Base-by-base conservation (phyloP, 1,140 invertebrate species). In the Cotesia chilonis region DNA sequence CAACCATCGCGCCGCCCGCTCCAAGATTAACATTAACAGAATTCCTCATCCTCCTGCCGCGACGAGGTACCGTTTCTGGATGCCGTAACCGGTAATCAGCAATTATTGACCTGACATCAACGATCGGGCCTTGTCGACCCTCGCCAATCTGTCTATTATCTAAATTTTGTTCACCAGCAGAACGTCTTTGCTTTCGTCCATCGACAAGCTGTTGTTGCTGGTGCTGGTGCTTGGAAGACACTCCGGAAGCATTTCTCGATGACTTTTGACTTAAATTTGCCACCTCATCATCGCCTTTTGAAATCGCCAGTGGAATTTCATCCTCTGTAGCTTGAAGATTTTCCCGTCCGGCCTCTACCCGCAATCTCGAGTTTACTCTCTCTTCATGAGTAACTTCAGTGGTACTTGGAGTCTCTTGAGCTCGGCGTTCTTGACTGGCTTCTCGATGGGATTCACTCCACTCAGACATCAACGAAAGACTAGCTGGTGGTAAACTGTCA, bases 51-150 rank as follows among this genome's bases (percentile, higher is more conserved):
- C 87, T 80, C 41, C 87, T 82, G 17, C 87, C 85, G 66, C 87
- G 84, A 55, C 71, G n/a, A 71, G 92, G 92, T 1, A 92, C 91
- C 6, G 89, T 85, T 75, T 93, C 92, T 0, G 92, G 92, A 83
- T 93, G 91, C 73, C 91, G 87, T 60, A 93, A 90, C 72, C 93
- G 89, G 79, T 94, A 94, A 83, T 94, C 93, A 1, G 93, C 93
- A 78, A 95, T 95, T 66, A 95, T 92, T 4, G 93, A 92, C 79
- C 92, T 90, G 9, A 95, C 94, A 82, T 94, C 92, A 59, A 94
- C 89, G 36, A 92, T 92, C 0, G 92, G 90, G 0, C 94, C 92
- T 78, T 94, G 92, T 20, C 92, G 87, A 0, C 92, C 92, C 82
- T 91, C 88, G 1, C 89, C 88, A 66, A 89, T 88, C 36, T 88